Evolutionary conservation across 1,140 invertebrate species (phyloP).

Genomic region (Centruroides sculpturatus): DNA sequence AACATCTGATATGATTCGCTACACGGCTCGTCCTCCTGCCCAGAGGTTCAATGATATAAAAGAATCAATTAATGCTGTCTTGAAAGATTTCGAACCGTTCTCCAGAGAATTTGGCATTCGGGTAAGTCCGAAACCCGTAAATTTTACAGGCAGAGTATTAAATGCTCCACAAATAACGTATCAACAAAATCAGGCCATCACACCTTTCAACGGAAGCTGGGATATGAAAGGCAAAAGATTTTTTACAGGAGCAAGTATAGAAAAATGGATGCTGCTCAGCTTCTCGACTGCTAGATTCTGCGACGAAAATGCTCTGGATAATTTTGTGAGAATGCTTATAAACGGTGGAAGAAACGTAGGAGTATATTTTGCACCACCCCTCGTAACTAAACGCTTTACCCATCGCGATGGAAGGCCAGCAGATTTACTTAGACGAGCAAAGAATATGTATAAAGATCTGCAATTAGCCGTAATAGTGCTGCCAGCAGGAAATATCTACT

Average conservation of each 20-base stretch:
- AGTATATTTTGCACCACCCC: not conserved
- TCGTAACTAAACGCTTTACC: not conserved
- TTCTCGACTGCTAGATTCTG: not conserved
- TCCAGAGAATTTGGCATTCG: constrained; percentile 19
- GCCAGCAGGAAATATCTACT: constrained; percentile 12
- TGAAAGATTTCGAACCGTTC: constrained; percentile 7
- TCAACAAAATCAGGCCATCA: constrained; percentile 1
- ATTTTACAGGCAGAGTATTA: constrained; percentile 12
- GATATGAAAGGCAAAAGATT: constrained; percentile 45
- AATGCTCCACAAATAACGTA: constrained; percentile 2
- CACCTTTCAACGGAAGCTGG: constrained; percentile 37
- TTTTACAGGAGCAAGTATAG: constrained; percentile 31
- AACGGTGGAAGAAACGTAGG: not conserved
- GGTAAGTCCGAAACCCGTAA: constrained; percentile 5
- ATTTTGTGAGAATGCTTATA: not conserved
- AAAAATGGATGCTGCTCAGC: constrained; percentile 17
- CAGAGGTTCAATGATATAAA: constrained; percentile 16
- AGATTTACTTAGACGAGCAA: not conserved
- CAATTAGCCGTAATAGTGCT: not conserved
- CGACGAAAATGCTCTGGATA: not conserved
- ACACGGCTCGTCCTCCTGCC: constrained; percentile 20
- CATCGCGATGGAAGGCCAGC: not conserved
- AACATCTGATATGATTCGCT: constrained; percentile 13
- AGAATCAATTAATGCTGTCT: not conserved
- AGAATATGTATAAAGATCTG: not conserved